A percentile compares a stretch with the other conserved stretches of the same genome.
phyloP scores from a whole-genome alignment of 2,113 vertebrate species.

The Nothocercus nigrocapillus region DNA sequence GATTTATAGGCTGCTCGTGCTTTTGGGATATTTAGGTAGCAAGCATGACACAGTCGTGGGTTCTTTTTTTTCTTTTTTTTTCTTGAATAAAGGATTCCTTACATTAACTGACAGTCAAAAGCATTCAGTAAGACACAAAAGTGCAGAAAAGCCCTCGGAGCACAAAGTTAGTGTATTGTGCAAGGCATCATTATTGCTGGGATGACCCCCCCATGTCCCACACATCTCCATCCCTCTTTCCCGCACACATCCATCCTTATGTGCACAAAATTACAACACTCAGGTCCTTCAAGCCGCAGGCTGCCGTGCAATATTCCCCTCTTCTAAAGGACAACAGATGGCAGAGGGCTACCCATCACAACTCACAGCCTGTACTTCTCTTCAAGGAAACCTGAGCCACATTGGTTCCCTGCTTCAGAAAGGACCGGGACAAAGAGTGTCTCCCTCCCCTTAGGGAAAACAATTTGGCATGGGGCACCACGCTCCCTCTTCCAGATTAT shows the following conservation, averaged over 20 bases:
- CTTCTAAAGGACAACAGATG: not conserved
- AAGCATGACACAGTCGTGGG: not conserved
- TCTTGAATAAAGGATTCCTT: not conserved
- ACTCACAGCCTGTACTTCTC: fast-evolving
- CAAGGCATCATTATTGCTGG: not conserved
- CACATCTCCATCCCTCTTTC: not conserved
- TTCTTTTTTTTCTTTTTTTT: not conserved
- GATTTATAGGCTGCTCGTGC: not conserved
- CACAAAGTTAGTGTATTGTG: not conserved
- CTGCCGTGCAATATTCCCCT: not conserved
- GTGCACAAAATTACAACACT: not conserved
- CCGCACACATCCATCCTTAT: not conserved
- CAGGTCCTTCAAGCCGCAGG: not conserved
- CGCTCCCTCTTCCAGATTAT: not conserved
- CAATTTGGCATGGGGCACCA: fast-evolving
- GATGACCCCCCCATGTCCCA: not conserved
- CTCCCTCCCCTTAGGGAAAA: not conserved
- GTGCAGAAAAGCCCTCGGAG: not conserved
- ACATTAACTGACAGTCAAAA: not conserved
- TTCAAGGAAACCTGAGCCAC: fast-evolving
- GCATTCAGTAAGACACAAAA: not conserved
- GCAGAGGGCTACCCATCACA: not conserved
- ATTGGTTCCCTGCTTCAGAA: not conserved
- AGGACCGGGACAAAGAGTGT: not conserved
- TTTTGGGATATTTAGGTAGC: not conserved